A percentile compares a stretch with the other conserved stretches of the same genome.
Evolutionary conservation across 1,140 invertebrate genomes (phyloP).

Genomic region (Drepana arcuata): DNA sequence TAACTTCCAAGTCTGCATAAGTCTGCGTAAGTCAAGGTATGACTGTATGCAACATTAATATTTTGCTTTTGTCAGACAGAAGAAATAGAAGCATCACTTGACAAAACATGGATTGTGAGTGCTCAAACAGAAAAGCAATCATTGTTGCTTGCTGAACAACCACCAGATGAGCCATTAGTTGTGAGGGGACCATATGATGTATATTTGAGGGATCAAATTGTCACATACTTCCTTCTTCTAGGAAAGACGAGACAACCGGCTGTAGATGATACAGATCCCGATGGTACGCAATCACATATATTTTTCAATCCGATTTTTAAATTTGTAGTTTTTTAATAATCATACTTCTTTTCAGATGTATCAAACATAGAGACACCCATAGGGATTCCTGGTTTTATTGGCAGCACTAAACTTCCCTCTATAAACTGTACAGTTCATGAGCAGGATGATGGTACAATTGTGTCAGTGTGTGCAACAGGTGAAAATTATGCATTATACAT

Average conservation of each 20-base stretch:
- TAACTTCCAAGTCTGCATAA: no score
- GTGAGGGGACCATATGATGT: slow-evolving; percentile 91
- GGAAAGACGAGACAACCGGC: slow-evolving; percentile 65
- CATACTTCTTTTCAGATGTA: slow-evolving; percentile 73
- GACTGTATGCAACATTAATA: no score
- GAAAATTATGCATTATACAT: slow-evolving; percentile 10
- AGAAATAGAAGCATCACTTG: slow-evolving; percentile 82
- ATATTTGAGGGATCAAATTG: slow-evolving; percentile 81
- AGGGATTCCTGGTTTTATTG: slow-evolving; percentile 74
- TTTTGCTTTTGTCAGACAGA: slow-evolving; percentile 74
- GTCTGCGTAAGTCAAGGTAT: no score
- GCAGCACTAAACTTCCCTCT: slow-evolving; percentile 55
- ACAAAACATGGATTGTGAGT: slow-evolving; percentile 96
- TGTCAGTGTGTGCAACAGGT: slow-evolving; percentile 87
- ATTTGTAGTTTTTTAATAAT: background rate
- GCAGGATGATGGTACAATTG: slow-evolving; percentile 93
- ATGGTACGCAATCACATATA: slow-evolving; percentile 73
- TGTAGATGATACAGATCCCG: slow-evolving; percentile 67
- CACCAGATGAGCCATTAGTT: slow-evolving; percentile 79
- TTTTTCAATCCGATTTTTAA: background rate
- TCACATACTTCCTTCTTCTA: slow-evolving; percentile 90
- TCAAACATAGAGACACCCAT: slow-evolving; percentile 76
- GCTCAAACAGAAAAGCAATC: slow-evolving; percentile 87
- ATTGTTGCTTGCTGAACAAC: slow-evolving; percentile 81
- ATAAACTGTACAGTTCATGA: slow-evolving; percentile 84